These are phyloP conservation scores for Beroe ovata DNA, from an alignment of 37 sponge, comb jelly and placozoan genomes.

Conservation along the genomic window DNA sequence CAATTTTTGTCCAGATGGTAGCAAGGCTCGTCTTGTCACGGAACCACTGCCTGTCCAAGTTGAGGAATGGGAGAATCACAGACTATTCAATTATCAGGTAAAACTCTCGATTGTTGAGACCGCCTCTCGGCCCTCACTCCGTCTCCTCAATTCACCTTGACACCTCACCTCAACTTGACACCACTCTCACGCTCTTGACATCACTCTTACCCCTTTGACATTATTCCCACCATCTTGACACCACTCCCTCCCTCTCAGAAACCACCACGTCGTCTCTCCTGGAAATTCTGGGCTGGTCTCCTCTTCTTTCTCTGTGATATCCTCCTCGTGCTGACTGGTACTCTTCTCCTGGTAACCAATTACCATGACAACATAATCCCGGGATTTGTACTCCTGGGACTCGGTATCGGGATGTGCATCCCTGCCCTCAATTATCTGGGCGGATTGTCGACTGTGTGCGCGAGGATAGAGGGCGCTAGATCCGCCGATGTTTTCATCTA, in stretches of 20 bases:
- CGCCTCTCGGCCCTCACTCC: no score
- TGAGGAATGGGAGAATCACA: constrained; percentile 44
- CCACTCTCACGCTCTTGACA: no score
- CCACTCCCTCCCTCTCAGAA: background rate
- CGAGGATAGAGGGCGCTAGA: constrained; percentile 4
- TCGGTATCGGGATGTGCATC: constrained; percentile 63
- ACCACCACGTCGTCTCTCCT: background rate
- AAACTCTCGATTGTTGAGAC: no score
- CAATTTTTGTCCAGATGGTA: no score
- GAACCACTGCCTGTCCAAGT: background rate
- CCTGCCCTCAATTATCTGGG: constrained; percentile 52
- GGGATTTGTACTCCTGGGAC: constrained; percentile 30
- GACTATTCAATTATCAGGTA: constrained; percentile 24
- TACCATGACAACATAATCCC: constrained; percentile 26
- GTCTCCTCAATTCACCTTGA: no score
- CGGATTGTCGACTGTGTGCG: constrained; percentile 27
- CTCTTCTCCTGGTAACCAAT: background rate
- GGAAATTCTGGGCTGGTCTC: constrained; percentile 7
- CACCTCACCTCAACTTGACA: no score
- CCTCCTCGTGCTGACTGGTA: background rate
- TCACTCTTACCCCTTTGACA: no score
- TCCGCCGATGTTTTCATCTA: background rate
- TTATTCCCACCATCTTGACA: background rate
- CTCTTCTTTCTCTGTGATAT: constrained; percentile 10
- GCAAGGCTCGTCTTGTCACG: background rate